Evolutionary conservation across 2,113 vertebrate genomes (phyloP), one percentile per base, ranked within the genome.

Genomic region (Ceuthmochares aereus): DNA sequence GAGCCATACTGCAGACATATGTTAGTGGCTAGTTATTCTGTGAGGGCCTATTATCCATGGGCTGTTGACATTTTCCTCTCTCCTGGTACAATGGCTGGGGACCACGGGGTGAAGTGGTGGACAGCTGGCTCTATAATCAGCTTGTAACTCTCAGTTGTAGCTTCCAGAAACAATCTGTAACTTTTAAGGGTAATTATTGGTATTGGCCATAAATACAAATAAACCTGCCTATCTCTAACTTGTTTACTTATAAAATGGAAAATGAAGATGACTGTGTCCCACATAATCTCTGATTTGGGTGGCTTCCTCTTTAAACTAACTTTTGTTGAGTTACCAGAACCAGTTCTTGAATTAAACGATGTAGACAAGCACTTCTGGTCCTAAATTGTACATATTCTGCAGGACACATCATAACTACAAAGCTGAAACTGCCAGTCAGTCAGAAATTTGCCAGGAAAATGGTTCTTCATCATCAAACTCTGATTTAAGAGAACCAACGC

Each of bases 1-100:
- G 64, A 87, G 69, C 16, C 0, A 0, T 17, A 42, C 49, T 56
- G 27, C 43, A 54, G 43, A n/a, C 2, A 0, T 0, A 1, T 23
- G 1, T 36, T 56, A 26, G 34, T 3, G 29, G 27, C 37, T 21
- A 55, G 25, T 6, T 55, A 40, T 21, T 66, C 34, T 80, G n/a
- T 2, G 5, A 82, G 12, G 49, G 37, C 45, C 26, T 40, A 1
- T 32, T 6, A 14, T 27, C 66, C 40, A 6, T 11, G 36, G 37
- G 12, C 40, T 75, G 29, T 15, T 69, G 26, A 13, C 1, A 0
- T 64, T 54, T 74, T 25, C 21, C 27, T 20, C 10, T 6, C 29
- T 47, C 19, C 42, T 63, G 34, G 37, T 34, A 25, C 42, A 23
- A 26, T 22, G 56, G 26, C 17, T 1, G 1, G 12, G 36, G 5